Conservation (phyloP, 30 jellyfish, hydroid and myxozoan genomes). For the Phacellophora camtschatica region DNA sequence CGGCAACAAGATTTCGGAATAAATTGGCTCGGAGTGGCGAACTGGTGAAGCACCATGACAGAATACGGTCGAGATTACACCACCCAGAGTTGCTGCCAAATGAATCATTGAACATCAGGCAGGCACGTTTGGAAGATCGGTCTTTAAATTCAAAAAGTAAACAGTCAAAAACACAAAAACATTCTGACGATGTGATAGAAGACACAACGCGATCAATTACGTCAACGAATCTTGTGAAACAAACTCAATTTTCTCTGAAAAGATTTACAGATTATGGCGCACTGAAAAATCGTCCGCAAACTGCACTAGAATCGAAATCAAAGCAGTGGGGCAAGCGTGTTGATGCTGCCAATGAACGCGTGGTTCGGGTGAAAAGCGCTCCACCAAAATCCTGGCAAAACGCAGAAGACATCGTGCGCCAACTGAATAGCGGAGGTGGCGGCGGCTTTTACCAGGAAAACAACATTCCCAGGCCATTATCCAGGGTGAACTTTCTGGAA, state of each 20-base stretch:
- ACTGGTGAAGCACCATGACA: conserved; percentile 48
- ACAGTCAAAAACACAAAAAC: neutral
- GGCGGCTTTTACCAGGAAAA: conserved; percentile 49
- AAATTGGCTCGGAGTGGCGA: conserved; percentile 44
- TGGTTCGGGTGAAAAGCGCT: conserved; percentile 65
- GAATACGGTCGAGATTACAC: conserved; percentile 9
- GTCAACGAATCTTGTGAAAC: neutral
- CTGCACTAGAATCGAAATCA: conserved; percentile 52
- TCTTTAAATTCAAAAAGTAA: neutral
- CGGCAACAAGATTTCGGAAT: conserved; percentile 56
- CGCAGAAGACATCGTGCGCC: conserved; percentile 40
- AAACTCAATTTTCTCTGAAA: neutral
- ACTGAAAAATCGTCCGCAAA: conserved; percentile 38
- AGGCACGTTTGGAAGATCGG: neutral
- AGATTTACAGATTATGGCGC: conserved; percentile 31
- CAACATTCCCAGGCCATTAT: conserved; percentile 13
- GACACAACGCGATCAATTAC: neutral
- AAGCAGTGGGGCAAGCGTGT: conserved; percentile 48
- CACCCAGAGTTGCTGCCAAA: neutral
- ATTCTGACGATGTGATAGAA: neutral
- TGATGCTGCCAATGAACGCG: conserved; percentile 46
- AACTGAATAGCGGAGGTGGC: conserved; percentile 31
- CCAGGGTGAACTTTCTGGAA: conserved; percentile 44
- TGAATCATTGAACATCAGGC: neutral
- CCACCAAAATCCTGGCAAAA: conserved; percentile 60